Evolutionary conservation across 2,113 vertebrate genomes (phyloP).

Genomic region (Anthoscopus minutus): DNA sequence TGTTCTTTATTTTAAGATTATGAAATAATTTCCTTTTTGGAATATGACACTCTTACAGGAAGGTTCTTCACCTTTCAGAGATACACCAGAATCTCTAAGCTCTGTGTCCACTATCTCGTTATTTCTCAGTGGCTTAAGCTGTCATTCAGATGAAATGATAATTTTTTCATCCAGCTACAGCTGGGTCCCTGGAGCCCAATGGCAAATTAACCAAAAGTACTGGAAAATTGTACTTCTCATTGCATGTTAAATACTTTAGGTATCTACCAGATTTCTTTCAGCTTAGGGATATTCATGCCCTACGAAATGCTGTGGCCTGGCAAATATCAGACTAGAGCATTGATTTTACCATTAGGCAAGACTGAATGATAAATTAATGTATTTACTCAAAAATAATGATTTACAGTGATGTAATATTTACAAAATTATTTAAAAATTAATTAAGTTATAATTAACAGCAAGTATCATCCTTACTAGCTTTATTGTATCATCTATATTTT

Average conservation of each 20-base stretch:
- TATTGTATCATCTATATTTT: background rate
- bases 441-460: background rate
- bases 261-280: background rate
- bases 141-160: background rate
- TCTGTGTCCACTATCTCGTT: background rate
- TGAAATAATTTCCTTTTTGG: background rate
- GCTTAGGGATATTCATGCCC: background rate
- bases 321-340: background rate
- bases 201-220: background rate
- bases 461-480: background rate
- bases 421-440: background rate
- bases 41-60: background rate
- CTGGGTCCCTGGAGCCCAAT: background rate
- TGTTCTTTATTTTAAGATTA: background rate
- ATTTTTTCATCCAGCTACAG: background rate
- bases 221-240: background rate
- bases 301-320: background rate
- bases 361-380: background rate
- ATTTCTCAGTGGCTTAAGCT: background rate
- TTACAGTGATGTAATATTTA: background rate
- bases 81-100: background rate
- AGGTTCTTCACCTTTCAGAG: background rate
- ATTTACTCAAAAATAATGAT: background rate
- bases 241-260: background rate
- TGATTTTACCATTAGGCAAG: background rate